Evolutionary conservation across 2,797 vertebrate genomes (phyloP).

Genomic region (Dallia pectoralis): DNA sequence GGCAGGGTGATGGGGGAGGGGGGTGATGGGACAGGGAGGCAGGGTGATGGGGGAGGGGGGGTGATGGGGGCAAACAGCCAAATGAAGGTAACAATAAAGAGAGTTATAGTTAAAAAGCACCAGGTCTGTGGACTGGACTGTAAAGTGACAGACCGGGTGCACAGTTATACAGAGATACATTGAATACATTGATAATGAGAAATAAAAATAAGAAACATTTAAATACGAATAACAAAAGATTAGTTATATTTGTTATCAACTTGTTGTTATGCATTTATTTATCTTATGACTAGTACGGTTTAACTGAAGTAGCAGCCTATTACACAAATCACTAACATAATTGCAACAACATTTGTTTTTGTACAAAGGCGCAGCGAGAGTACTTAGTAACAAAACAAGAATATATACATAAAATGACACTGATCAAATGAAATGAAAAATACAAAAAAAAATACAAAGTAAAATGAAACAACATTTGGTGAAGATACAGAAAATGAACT

Average conservation of each 20-base stretch:
- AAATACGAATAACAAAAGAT: neutral
- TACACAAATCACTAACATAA: neutral
- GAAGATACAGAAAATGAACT: neutral
- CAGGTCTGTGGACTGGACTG: neutral
- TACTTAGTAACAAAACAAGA: slow-evolving; percentile 2
- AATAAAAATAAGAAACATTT: neutral
- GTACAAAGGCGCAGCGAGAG: slow-evolving; percentile 26
- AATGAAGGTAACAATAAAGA: slow-evolving; percentile 45
- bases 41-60: slow-evolving; percentile 32
- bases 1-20: too few relatives aligned
- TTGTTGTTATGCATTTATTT: too few relatives aligned
- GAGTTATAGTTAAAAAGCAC: slow-evolving; percentile 33
- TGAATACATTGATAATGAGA: neutral
- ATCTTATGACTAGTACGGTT: neutral
- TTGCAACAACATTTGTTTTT: slow-evolving; percentile 4
- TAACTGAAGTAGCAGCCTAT: neutral
- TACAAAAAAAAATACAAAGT: slow-evolving; percentile 18
- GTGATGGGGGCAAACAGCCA: slow-evolving; percentile 47
- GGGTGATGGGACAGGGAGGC: neutral
- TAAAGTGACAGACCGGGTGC: neutral
- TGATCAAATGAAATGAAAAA: slow-evolving; percentile 27
- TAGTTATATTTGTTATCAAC: neutral
- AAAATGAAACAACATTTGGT: slow-evolving; percentile 15
- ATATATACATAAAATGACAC: slow-evolving; percentile 13
- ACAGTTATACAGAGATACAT: neutral